These are phyloP conservation scores for Cosmia pyralina DNA, from an alignment of 2,888 invertebrate genomes.

Conservation along the genomic window DNA sequence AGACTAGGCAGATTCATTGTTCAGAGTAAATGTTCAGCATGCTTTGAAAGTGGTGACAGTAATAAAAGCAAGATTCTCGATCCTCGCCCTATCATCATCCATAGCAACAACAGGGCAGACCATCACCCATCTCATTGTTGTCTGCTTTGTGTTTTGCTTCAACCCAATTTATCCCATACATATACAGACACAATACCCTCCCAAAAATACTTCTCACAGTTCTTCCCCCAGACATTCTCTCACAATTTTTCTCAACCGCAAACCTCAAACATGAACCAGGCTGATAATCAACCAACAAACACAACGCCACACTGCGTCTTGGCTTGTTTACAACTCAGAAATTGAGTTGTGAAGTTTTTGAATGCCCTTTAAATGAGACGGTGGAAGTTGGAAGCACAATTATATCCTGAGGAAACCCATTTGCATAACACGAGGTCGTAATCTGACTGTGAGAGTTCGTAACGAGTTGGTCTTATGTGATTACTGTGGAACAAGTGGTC, in stretches of 20 bases:
- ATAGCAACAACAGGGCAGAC: neutral
- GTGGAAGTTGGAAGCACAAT: slow-evolving; percentile 70
- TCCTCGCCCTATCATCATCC: neutral
- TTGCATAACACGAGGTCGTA: slow-evolving; percentile 68
- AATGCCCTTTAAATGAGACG: slow-evolving; percentile 74
- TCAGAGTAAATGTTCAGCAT: neutral
- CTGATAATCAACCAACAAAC: slow-evolving; percentile 50
- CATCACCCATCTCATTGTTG: too few relatives aligned
- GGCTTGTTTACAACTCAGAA: slow-evolving; percentile 68
- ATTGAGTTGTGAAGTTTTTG: slow-evolving; percentile 75
- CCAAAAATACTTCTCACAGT: slow-evolving; percentile 11
- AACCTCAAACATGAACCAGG: slow-evolving; percentile 18
- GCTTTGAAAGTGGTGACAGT: too few relatives aligned
- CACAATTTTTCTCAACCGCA: slow-evolving; percentile 12
- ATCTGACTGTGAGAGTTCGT: slow-evolving; percentile 57
- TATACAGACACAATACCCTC: neutral
- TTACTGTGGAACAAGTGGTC: slow-evolving; percentile 23
- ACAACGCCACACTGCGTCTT: slow-evolving; percentile 53
- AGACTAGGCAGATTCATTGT: too few relatives aligned
- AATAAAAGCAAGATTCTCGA: neutral
- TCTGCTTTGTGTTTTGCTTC: too few relatives aligned
- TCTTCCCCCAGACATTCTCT: neutral
- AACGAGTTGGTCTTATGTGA: slow-evolving; percentile 60
- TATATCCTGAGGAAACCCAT: slow-evolving; percentile 72
- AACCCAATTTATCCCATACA: neutral